Conservation (phyloP, 2,113 vertebrate genomes). For the Chelonoidis abingdonii region DNA sequence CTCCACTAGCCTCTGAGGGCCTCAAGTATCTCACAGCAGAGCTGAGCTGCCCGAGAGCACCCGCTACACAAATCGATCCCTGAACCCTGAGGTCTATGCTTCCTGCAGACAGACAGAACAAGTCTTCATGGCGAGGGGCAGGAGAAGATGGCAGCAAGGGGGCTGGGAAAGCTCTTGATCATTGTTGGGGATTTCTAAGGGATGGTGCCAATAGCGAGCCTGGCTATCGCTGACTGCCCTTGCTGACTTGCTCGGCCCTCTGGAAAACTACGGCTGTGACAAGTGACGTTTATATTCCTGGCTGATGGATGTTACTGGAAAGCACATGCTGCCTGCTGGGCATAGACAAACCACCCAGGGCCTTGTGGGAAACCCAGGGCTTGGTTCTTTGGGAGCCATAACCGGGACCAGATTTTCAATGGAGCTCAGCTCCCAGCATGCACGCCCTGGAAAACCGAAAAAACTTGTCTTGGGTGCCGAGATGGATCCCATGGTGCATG, state of each 20-base stretch:
- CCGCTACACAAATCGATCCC: neutral
- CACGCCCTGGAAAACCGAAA: neutral
- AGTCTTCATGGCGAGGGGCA: neutral
- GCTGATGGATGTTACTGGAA: neutral
- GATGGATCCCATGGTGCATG: too few species aligned
- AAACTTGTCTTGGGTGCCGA: neutral
- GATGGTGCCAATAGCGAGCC: neutral
- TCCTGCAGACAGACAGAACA: neutral
- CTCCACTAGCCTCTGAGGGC: fast-evolving
- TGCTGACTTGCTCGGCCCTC: neutral
- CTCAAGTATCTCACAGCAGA: neutral
- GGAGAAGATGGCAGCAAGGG: neutral
- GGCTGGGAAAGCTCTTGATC: neutral
- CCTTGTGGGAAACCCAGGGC: neutral
- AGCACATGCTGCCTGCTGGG: neutral
- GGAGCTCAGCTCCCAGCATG: neutral
- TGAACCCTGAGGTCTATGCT: neutral
- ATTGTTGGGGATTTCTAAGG: neutral
- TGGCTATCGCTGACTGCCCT: neutral
- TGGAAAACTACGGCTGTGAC: neutral
- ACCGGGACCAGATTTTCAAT: neutral
- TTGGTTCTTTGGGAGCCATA: neutral
- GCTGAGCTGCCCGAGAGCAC: neutral
- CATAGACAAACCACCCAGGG: too few species aligned
- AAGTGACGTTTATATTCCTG: neutral